Evolutionary conservation across 2,113 vertebrate genomes (phyloP).

Genomic region (Zapus hudsonius): DNA sequence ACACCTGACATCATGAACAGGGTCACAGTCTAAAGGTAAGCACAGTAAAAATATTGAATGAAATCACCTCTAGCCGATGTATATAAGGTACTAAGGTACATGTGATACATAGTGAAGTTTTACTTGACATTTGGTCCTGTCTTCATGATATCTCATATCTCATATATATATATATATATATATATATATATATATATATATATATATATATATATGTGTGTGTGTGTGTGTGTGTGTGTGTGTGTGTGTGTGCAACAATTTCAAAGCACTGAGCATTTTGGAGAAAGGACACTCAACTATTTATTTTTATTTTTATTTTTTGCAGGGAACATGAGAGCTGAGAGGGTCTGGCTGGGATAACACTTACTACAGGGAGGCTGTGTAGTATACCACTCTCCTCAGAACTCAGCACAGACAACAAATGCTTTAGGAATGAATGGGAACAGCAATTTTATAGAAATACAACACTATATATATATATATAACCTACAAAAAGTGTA

Average conservation of each 20-base stretch:
- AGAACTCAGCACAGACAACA: neutral
- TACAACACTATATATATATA: no score
- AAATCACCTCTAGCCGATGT: neutral
- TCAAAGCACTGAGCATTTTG: neutral
- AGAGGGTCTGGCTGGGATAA: fast-evolving
- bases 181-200: neutral
- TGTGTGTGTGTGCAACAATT: no score
- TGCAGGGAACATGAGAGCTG: fast-evolving
- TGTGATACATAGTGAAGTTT: neutral
- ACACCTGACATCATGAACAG: neutral
- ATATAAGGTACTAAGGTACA: neutral
- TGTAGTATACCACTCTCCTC: neutral
- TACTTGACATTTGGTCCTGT: neutral
- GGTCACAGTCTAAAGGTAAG: neutral
- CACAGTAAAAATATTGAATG: neutral
- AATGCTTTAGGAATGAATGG: neutral
- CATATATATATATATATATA: no score
- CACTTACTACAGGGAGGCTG: neutral
- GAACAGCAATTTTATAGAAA: neutral
- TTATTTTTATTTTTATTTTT: no score
- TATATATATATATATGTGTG: no score
- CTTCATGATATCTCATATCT: neutral
- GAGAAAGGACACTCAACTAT: neutral
- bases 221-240: no score
- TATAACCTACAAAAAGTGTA: neutral